Percentiles rank a stretch among this genome's conserved stretches.
Conservation (phyloP, 2,113 vertebrate genomes). For the Madoqua kirkii region DNA sequence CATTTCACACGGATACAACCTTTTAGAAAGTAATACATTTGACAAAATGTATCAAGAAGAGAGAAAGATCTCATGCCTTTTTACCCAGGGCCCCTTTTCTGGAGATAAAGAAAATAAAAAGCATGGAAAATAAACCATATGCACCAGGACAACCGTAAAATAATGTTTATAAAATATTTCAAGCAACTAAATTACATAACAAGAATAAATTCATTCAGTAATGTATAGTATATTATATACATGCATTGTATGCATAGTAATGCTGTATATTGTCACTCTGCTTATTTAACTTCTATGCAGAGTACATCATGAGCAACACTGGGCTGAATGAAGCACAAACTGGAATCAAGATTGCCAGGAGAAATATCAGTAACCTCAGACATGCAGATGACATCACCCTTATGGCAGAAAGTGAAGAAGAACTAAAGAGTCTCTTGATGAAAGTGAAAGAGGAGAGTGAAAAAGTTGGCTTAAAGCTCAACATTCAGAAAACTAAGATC, state of each 20-base stretch:
- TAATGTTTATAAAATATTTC: not conserved
- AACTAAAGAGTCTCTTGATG: not conserved
- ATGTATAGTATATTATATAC: not conserved
- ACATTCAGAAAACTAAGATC: not conserved
- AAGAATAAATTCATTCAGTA: not conserved
- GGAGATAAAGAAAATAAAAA: not conserved
- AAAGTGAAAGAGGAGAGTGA: not conserved
- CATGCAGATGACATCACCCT: not conserved
- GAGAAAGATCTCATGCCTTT: not conserved
- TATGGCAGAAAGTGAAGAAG: not conserved
- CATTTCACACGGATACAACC: not conserved
- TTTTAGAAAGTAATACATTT: not conserved
- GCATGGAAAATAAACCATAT: not conserved
- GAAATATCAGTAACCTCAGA: not conserved
- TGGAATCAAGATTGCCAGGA: not conserved
- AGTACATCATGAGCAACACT: not conserved
- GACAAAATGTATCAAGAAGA: not conserved
- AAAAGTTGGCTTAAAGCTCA: not conserved
- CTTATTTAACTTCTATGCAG: not conserved
- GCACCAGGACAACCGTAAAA: not conserved
- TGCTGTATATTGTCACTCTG: not conserved
- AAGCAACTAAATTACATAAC: not conserved
- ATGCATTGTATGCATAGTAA: not conserved
- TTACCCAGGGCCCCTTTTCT: not conserved
- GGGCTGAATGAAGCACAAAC: not conserved